A percentile compares a stretch with the other conserved stretches of the same genome.
Conservation (phyloP, 2,888 invertebrate species). For the Hydriomena furcata region DNA sequence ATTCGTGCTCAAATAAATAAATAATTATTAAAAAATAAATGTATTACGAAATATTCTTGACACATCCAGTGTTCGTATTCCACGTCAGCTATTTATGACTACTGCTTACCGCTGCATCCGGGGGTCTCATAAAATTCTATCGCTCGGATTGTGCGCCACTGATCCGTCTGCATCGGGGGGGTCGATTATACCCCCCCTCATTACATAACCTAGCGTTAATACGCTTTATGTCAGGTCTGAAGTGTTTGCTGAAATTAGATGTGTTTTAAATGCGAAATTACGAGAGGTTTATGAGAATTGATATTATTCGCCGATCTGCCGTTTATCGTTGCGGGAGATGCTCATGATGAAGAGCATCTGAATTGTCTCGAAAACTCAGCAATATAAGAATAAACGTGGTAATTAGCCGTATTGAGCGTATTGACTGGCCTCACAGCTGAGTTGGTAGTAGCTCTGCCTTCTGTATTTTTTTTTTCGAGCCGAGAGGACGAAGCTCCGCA, state of each 20-base stretch:
- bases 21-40: too few relatives aligned
- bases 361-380: too few relatives aligned
- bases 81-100: conserved; percentile 63
- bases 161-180: conserved; percentile 62
- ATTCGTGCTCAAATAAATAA: too few relatives aligned
- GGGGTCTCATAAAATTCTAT: conserved; percentile 80
- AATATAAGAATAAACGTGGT: too few relatives aligned
- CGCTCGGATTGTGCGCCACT: conserved; percentile 70
- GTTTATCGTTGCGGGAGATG: too few relatives aligned
- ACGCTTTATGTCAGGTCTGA: conserved; percentile 22
- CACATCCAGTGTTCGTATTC: conserved; percentile 49
- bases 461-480: too few relatives aligned
- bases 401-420: too few relatives aligned
- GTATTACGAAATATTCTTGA: not conserved
- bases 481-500: too few relatives aligned
- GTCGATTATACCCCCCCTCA: conserved; percentile 42
- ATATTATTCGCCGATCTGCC: too few relatives aligned
- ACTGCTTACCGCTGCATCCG: conserved; percentile 75
- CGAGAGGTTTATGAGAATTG: not conserved
- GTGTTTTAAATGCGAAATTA: conserved; percentile 10
- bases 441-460: too few relatives aligned
- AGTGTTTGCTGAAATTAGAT: conserved; percentile 16
- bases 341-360: too few relatives aligned
- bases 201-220: conserved; percentile 40
- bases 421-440: too few relatives aligned